These are phyloP conservation scores for Channa maculata DNA, from an alignment of 2,113 vertebrate species.

Conservation along the genomic window DNA sequence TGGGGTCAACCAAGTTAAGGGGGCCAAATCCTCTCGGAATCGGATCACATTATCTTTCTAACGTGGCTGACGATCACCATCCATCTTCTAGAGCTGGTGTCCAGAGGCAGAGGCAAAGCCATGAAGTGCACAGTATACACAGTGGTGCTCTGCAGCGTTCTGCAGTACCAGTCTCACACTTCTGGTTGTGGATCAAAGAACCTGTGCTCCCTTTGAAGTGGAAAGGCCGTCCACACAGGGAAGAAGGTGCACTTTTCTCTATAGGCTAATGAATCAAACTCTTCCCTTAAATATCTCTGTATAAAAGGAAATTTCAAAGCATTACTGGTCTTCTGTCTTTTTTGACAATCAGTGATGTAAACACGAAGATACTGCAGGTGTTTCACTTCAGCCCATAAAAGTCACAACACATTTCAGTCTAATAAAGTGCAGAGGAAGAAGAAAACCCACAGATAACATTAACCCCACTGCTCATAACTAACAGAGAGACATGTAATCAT, in stretches of 20 bases:
- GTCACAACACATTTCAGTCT: slow-evolving; percentile 18
- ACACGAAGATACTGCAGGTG: slow-evolving; percentile 56
- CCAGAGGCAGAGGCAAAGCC: slow-evolving; percentile 56
- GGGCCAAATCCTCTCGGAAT: slow-evolving; percentile 65
- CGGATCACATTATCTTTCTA: slow-evolving; percentile 71
- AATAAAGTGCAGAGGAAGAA: slow-evolving; percentile 61
- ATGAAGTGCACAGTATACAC: slow-evolving; percentile 62
- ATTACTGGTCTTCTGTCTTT: slow-evolving; percentile 47
- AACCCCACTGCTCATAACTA: slow-evolving; percentile 52
- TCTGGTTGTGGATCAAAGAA: slow-evolving; percentile 73
- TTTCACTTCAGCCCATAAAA: slow-evolving; percentile 59
- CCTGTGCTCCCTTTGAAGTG: slow-evolving; percentile 71
- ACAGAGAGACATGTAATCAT: slow-evolving; percentile 60
- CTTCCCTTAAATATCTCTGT: slow-evolving; percentile 75
- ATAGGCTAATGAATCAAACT: slow-evolving; percentile 79
- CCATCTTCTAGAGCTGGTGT: slow-evolving; percentile 62
- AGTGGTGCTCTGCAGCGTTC: slow-evolving; percentile 21
- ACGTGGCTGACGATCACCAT: slow-evolving; percentile 69
- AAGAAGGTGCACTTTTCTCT: slow-evolving; percentile 60
- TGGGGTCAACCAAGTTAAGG: slow-evolving; percentile 50
- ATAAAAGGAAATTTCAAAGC: slow-evolving; percentile 53
- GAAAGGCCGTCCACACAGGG: slow-evolving; percentile 46
- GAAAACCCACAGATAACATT: slow-evolving; percentile 67
- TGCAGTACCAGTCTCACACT: slow-evolving; percentile 40
- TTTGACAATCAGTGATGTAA: slow-evolving; percentile 39